These are phyloP conservation scores for Phalangium opilio DNA, from an alignment of 2,888 invertebrate genomes.

Conservation along the genomic window DNA sequence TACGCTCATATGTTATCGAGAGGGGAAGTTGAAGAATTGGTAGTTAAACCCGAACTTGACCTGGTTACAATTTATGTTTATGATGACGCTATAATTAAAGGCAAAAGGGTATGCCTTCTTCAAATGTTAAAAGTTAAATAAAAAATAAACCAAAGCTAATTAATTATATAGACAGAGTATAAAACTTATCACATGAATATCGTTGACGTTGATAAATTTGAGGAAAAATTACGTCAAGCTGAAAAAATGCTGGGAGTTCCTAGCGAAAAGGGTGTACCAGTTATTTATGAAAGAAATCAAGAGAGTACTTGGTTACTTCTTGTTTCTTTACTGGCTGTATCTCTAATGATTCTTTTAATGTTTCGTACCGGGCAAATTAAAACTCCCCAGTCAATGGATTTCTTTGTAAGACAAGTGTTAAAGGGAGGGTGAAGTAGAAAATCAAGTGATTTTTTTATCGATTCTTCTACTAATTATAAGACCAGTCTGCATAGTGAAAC, in stretches of 20 bases:
- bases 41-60: constrained; percentile 67
- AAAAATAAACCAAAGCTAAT: neutral
- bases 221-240: constrained; percentile 70
- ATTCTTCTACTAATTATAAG: no score
- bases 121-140: constrained; percentile 1
- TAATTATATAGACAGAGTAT: constrained; percentile 39
- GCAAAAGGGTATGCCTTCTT: constrained; percentile 40
- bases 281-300: constrained; percentile 65
- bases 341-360: constrained; percentile 20
- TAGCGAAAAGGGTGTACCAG: constrained; percentile 56
- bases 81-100: constrained; percentile 73
- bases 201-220: constrained; percentile 67
- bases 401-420: constrained; percentile 47
- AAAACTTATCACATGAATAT: constrained; percentile 68
- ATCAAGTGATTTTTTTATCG: no score
- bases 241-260: constrained; percentile 65
- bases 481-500: no score
- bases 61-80: constrained; percentile 68
- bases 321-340: constrained; percentile 48
- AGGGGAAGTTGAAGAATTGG: constrained; percentile 79
- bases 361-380: constrained; percentile 28
- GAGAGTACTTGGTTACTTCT: constrained; percentile 54
- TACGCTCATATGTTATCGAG: constrained; percentile 81
- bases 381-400: constrained; percentile 50
- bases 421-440: neutral